Evolutionary conservation across 1,140 invertebrate genomes (phyloP).

Genomic region (Epicauta chinensis): DNA sequence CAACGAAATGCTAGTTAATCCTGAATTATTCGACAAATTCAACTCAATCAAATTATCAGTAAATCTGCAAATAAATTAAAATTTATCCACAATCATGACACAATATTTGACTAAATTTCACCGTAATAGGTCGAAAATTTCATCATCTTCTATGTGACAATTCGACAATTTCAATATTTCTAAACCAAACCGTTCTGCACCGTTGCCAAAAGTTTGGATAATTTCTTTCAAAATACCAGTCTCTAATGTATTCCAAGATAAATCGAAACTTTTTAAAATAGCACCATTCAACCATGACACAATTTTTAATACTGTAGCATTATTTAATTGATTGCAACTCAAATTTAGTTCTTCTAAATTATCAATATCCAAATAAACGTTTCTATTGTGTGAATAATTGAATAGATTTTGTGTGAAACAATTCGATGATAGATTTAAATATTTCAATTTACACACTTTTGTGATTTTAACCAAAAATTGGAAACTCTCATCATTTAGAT

Average conservation of each 20-base stretch:
- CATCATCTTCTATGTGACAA: conserved; percentile 52
- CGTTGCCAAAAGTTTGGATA: not conserved
- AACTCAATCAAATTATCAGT: conserved; percentile 36
- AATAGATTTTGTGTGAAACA: conserved; percentile 40
- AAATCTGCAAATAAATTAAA: conserved; percentile 14
- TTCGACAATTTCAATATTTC: conserved; percentile 45
- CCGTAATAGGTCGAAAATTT: conserved; percentile 50
- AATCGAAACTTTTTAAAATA: conserved; percentile 42
- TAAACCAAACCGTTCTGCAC: conserved; percentile 37
- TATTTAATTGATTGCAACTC: conserved; percentile 50
- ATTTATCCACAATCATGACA: no score
- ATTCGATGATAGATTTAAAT: conserved; percentile 45
- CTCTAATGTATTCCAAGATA: conserved; percentile 41
- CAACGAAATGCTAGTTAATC: conserved; percentile 37
- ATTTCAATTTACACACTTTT: conserved; percentile 43
- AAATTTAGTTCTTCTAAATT: conserved; percentile 48
- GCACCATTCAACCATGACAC: conserved; percentile 42
- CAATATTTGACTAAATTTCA: no score
- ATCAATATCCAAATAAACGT: conserved; percentile 44
- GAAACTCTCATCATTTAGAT: conserved; percentile 46
- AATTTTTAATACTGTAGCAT: conserved; percentile 42
- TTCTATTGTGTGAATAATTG: conserved; percentile 26
- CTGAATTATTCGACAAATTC: conserved; percentile 41
- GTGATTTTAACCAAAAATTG: conserved; percentile 38
- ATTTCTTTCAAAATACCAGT: conserved; percentile 36